These are phyloP conservation scores for Caenorhabditis remanei DNA, from an alignment of 1,140 invertebrate species.

Conservation along the genomic window DNA sequence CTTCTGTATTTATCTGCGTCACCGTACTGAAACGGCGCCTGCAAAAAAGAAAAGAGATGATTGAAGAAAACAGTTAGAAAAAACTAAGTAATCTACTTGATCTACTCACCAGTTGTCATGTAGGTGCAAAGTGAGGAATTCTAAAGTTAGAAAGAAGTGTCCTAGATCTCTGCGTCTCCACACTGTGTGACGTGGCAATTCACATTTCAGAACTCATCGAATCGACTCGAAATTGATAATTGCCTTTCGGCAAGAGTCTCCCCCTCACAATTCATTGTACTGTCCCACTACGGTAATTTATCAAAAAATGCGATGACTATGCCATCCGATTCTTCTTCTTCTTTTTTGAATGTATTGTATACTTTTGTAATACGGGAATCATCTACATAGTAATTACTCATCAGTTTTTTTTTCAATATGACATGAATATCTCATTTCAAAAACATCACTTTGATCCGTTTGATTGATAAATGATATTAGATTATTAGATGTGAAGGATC, in stretches of 20 bases:
- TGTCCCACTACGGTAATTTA: conserved; percentile 32
- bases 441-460: conserved; percentile 21
- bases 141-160: conserved; percentile 39
- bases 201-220: conserved; percentile 51
- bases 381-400: neutral
- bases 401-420: neutral
- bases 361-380: neutral
- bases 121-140: conserved; percentile 44
- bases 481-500: neutral
- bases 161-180: conserved; percentile 37
- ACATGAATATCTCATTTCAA: neutral
- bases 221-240: conserved; percentile 56
- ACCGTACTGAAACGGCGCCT: conserved; percentile 63
- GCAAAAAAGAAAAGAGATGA: neutral
- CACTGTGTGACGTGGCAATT: conserved; percentile 49
- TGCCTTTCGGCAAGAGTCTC: conserved; percentile 31
- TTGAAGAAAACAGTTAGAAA: neutral
- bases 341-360: neutral
- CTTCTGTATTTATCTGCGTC: conserved; percentile 61
- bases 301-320: conserved; percentile 6
- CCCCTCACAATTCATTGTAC: neutral
- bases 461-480: neutral
- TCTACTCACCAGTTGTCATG: conserved; percentile 55
- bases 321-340: neutral
- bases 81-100: neutral